These are phyloP conservation scores for Motacilla alba DNA, from an alignment of 2,113 vertebrate species.

Conservation along the genomic window DNA sequence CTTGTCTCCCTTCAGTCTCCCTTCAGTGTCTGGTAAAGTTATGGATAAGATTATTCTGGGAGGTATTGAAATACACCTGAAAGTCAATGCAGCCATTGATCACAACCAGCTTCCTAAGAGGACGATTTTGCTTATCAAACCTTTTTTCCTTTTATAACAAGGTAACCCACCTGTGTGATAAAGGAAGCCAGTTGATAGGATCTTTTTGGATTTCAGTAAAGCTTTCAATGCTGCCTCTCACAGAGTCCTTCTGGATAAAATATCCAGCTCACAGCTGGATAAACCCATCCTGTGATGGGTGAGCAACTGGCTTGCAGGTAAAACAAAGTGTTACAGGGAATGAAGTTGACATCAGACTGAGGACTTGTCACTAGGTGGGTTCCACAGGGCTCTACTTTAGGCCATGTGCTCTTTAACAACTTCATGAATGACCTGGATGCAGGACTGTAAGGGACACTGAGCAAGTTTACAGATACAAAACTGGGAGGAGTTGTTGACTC, in stretches of 20 bases:
- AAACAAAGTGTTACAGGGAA: neutral
- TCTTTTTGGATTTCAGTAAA: neutral
- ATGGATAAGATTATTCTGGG: neutral
- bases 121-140: neutral
- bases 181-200: neutral
- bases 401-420: neutral
- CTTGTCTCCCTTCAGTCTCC: neutral
- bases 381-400: neutral
- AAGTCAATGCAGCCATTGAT: neutral
- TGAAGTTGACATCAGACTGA: neutral
- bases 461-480: neutral
- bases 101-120: neutral
- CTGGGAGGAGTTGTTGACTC: neutral
- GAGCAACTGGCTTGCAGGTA: neutral
- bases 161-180: neutral
- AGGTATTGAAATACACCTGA: neutral
- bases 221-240: neutral
- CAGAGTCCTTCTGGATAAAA: neutral
- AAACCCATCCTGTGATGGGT: neutral
- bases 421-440: fast-evolving
- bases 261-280: neutral
- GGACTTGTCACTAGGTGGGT: neutral
- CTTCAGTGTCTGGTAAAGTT: neutral
- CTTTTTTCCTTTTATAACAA: neutral
- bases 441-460: neutral